Percentiles rank a stretch among this genome's conserved stretches.
Conservation (phyloP, 2,113 vertebrate species). For the Bubo blakistoni region DNA sequence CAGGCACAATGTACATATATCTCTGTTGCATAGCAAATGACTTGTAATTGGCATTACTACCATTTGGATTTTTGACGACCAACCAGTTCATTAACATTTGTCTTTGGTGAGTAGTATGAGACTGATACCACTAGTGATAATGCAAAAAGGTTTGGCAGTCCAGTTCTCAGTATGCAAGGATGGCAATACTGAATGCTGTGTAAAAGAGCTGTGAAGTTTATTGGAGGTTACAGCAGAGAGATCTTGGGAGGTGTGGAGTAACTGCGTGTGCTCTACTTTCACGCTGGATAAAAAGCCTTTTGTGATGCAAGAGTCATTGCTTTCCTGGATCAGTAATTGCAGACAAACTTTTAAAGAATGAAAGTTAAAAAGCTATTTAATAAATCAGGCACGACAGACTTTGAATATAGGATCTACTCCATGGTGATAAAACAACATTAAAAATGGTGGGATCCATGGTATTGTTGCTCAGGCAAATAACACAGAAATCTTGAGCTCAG, state of each 20-base stretch:
- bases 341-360: background rate
- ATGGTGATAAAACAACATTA: background rate
- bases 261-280: background rate
- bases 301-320: background rate
- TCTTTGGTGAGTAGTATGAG: background rate
- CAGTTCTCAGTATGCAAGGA: background rate
- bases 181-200: fast-evolving
- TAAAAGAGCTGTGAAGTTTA: background rate
- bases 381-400: background rate
- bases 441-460: background rate
- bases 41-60: background rate
- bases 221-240: background rate
- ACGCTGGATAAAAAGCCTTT: background rate
- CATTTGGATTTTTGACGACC: background rate
- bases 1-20: background rate
- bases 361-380: background rate
- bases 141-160: background rate
- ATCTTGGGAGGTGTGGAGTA: background rate
- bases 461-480: background rate
- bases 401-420: background rate
- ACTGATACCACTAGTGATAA: background rate
- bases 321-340: background rate
- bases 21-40: background rate
- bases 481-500: background rate
- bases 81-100: background rate